These are phyloP conservation scores for Mactromeris polynyma DNA, from an alignment of 2,888 invertebrate species.

Conservation along the genomic window DNA sequence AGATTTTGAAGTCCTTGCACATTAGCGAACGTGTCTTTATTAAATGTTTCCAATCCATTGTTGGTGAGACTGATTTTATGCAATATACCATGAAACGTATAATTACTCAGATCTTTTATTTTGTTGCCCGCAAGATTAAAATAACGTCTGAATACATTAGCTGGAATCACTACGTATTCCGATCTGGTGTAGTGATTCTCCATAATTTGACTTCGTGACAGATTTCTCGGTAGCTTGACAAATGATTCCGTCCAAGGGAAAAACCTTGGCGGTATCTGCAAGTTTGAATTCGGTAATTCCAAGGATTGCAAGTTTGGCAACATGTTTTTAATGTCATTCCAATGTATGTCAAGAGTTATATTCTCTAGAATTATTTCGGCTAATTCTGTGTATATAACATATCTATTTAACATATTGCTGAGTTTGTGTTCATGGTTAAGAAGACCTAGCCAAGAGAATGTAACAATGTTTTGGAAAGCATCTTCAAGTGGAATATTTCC, in stretches of 20 bases:
- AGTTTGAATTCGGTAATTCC: constrained; percentile 37
- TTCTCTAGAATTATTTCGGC: constrained; percentile 42
- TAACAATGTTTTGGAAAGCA: constrained; percentile 5
- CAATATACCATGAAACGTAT: constrained; percentile 42
- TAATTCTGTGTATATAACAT: constrained; percentile 10
- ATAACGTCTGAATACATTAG: constrained; percentile 30
- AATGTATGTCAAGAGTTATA: constrained; percentile 22
- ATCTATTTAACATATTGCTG: background rate
- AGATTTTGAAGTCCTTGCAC: constrained; percentile 39
- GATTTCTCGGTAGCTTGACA: constrained; percentile 32
- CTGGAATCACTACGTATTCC: constrained; percentile 18
- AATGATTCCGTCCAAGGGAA: constrained; percentile 47
- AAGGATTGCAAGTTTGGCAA: constrained; percentile 49
- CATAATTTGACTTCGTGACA: constrained; percentile 41
- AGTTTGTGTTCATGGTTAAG: background rate
- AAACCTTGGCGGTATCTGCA: constrained; percentile 25
- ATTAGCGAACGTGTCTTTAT: constrained; percentile 29
- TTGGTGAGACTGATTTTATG: constrained; percentile 44
- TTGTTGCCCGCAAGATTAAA: constrained; percentile 34
- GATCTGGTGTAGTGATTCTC: constrained; percentile 19
- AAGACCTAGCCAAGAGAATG: background rate
- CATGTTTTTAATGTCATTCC: constrained; percentile 4
- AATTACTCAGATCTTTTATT: constrained; percentile 27
- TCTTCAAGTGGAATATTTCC: background rate
- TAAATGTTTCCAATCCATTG: constrained; percentile 29